These are phyloP conservation scores for Campoplex nolae DNA, from an alignment of 2,888 invertebrate genomes.

Conservation along the genomic window DNA sequence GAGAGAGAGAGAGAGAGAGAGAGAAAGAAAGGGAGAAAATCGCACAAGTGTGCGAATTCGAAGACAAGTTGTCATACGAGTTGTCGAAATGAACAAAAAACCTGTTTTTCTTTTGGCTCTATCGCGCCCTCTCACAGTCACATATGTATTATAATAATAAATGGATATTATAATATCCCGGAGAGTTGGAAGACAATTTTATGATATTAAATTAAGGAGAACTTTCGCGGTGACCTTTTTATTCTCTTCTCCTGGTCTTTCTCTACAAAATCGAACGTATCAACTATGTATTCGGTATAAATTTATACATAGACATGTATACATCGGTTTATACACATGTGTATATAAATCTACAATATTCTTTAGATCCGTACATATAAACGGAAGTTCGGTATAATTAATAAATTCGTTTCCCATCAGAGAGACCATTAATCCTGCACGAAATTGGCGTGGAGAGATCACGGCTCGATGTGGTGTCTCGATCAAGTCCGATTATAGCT, in stretches of 20 bases:
- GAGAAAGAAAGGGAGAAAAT: constrained; percentile 31
- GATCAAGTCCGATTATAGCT: constrained; percentile 48
- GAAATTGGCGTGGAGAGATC: constrained; percentile 50
- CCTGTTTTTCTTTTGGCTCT: constrained; percentile 64
- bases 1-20: constrained; percentile 31
- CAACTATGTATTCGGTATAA: neutral
- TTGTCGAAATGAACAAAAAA: constrained; percentile 67
- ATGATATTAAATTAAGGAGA: constrained; percentile 27
- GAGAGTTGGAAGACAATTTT: constrained; percentile 50
- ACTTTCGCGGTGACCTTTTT: constrained; percentile 47
- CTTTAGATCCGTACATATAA: constrained; percentile 40
- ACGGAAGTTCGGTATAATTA: constrained; percentile 70
- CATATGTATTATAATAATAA: constrained; percentile 63
- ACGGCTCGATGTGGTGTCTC: constrained; percentile 25
- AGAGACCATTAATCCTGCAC: constrained; percentile 66
- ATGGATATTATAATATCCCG: constrained; percentile 49
- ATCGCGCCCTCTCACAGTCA: constrained; percentile 46
- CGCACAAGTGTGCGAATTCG: constrained; percentile 57
- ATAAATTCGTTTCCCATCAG: constrained; percentile 71
- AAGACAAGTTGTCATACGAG: constrained; percentile 69
- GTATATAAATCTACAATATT: constrained; percentile 35
- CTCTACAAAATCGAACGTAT: neutral
- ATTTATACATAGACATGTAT: neutral
- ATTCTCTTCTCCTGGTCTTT: constrained; percentile 30
- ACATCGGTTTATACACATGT: neutral